Base-by-base conservation (phyloP, 2,797 vertebrate species). In the Serranus cabrilla region DNA sequence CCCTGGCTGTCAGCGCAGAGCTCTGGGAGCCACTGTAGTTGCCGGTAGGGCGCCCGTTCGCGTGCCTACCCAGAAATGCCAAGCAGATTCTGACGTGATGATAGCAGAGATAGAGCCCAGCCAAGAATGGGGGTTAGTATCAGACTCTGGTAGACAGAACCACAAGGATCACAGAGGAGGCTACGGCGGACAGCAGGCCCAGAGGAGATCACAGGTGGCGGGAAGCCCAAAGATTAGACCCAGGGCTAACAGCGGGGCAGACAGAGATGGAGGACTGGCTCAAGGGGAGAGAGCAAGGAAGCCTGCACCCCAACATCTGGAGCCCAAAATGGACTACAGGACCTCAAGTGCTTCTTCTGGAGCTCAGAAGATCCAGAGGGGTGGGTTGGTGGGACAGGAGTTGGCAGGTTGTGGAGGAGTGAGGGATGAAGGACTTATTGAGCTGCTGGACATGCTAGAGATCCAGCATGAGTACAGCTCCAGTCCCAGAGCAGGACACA, bases 391-490 rank as follows among this genome's bases (percentile, higher is more conserved):
- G 87, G 87, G 87, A 88, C 95, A 87, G 51, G 94, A 87, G 89
- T 90, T 85, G 85, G 42, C 74, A 54, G 60, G 46, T 52, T 87
- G 62, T 59, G 64, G 80, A 39, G 63, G 43, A 55, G 68, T 77
- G 78, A 82, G 83, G 64, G 92, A 94, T 6, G 92, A 95, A 76
- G 93, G 91, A 61, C 87, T 95, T 83, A 94, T 91, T 79, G 95
- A 95, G 61, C 92, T 95, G 86, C 92, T 96, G 84, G 95, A 97
- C 93, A 95, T 93, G 91, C 83, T 96, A 75, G 96, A 95, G 61
- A 91, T 91, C 81, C 94, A 97, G 71, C 95, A 96, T 63, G 93
- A 95, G 83, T 95, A 94, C 90, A 93, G 89, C 83, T 94, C 92
- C 71, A 89, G 90, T 83, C 91, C 89, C 10, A 94, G 78, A 63